Base-by-base conservation (phyloP, 2,113 vertebrate species). In the Sporophila hypoxantha region DNA sequence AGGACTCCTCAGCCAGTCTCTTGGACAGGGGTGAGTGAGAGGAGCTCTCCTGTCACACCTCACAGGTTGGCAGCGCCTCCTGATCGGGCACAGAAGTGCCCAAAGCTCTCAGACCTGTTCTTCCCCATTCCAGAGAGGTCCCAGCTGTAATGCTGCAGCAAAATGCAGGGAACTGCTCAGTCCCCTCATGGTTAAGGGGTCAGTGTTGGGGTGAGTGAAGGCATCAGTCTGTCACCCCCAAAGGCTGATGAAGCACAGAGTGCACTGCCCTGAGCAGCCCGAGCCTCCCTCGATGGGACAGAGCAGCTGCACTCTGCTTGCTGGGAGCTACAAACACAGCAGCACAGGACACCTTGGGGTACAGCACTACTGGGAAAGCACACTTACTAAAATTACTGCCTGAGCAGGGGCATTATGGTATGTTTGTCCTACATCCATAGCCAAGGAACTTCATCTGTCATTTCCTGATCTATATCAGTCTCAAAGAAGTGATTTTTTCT, bases 371-470 rank as follows among this genome's bases (percentile, higher is more conserved):
- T 46, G 85, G 89, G 68, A 76, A 87, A 91, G 82, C 85, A 94
- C 76, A 60, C 56, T 90, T 88, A 90, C 75, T 91, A 94, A 87
- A 92, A 92, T 83, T 91, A 92, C 76, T 87, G 85, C 36, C 66
- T 50, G 82, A 93, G 90, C 67, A 56, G 64, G 76, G 71, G 78
- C 65, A 91, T 80, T 75, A 41, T 60, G 75, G 71, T 88, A 67
- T 47, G 67, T 62, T 67, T 91, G 93, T 66, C 91, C 89, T 76
- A 91, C 84, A 90, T 87, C 65, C 88, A 75, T 34, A 46, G 64
- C 22, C 56, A 80, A 82, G 71, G 73, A 56, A 87, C 67, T 79
- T 90, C 6, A 34, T 89, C 81, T 82, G 76, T 56, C 8, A 9
- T 57, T 80, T 90, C 42, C 76, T 92, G 82, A 77, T 87, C 85